Conservation (phyloP, 1,140 invertebrate species). For the Bombus impatiens region DNA sequence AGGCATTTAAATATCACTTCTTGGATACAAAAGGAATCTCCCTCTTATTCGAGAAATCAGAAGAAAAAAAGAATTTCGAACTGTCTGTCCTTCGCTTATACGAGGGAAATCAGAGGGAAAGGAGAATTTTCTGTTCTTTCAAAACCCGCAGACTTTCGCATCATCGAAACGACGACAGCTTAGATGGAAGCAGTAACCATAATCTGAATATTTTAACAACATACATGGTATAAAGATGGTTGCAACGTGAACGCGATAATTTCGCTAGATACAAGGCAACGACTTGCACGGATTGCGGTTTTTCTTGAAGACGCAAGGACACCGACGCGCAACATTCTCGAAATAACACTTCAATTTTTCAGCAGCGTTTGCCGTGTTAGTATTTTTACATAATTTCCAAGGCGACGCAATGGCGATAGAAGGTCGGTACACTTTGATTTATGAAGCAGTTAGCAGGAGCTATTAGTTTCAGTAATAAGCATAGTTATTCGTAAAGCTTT, state of each 20-base stretch:
- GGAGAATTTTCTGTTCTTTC: no score
- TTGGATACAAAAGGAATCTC: neutral
- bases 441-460: neutral
- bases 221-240: neutral
- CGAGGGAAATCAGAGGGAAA: neutral
- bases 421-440: neutral
- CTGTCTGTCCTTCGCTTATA: neutral
- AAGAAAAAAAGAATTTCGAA: neutral
- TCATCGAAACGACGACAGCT: neutral
- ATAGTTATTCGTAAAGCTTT: neutral
- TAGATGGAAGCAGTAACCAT: neutral
- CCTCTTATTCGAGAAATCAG: neutral
- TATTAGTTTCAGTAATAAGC: neutral
- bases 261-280: neutral
- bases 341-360: no score
- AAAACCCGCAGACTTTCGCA: neutral
- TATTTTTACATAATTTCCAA: neutral
- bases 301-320: neutral
- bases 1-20: neutral
- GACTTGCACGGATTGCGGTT: neutral
- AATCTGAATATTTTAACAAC: neutral
- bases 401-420: neutral
- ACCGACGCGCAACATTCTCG: neutral
- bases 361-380: neutral
- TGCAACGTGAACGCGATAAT: slow-evolving; percentile 5